These are phyloP conservation scores for Craniophora ligustri DNA, from an alignment of 2,888 invertebrate species.

Conservation along the genomic window DNA sequence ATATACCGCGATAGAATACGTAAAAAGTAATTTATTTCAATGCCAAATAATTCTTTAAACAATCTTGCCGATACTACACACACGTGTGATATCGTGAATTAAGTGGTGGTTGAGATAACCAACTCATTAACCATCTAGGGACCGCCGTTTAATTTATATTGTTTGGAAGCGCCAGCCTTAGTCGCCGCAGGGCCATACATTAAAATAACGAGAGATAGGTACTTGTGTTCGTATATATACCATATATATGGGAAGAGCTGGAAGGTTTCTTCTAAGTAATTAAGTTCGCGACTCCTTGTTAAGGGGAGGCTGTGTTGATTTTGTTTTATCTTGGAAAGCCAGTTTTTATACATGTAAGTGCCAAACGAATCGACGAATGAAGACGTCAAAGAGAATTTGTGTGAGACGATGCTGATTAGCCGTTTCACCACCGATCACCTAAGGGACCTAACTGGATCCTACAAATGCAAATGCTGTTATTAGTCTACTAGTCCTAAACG, in stretches of 20 bases:
- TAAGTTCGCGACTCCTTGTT: conserved; percentile 53
- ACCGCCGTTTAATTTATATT: conserved; percentile 53
- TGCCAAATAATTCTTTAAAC: too few relatives aligned
- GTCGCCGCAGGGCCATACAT: conserved; percentile 43
- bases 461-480: too few relatives aligned
- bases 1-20: too few relatives aligned
- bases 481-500: too few relatives aligned
- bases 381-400: too few relatives aligned
- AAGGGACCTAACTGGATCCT: too few relatives aligned
- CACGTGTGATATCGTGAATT: too few relatives aligned
- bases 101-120: conserved; percentile 42
- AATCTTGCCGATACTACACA: too few relatives aligned
- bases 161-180: conserved; percentile 48
- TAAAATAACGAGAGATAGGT: conserved; percentile 45
- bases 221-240: conserved; percentile 3
- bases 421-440: too few relatives aligned
- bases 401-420: too few relatives aligned
- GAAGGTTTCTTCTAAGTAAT: conserved; percentile 60
- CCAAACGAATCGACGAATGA: too few relatives aligned
- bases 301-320: conserved; percentile 41
- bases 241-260: conserved; percentile 15
- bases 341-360: conserved; percentile 9
- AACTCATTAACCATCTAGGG: conserved; percentile 43
- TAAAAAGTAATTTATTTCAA: too few relatives aligned
- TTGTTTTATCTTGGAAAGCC: conserved; percentile 14